Percentiles rank a stretch among this genome's conserved stretches.
Evolutionary conservation across 2,888 invertebrate species (phyloP).

Genomic region (Cantharis flavilabris): DNA sequence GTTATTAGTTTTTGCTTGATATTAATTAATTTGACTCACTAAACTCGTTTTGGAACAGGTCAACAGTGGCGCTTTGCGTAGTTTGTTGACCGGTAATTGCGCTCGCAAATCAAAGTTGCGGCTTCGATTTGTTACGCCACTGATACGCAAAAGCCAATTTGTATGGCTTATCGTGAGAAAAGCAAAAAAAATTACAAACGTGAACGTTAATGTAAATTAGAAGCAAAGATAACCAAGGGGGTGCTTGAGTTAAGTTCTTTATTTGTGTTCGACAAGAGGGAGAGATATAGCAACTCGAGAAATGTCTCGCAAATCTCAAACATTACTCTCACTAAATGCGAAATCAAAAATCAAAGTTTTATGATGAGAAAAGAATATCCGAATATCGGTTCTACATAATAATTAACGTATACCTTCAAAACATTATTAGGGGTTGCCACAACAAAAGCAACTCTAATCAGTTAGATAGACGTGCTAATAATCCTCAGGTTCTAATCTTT

Average conservation of each 20-base stretch:
- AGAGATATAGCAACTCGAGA: constrained; percentile 18
- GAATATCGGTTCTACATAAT: background rate
- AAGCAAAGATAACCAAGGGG: constrained; percentile 20
- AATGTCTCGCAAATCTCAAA: constrained; percentile 20
- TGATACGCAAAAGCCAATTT: constrained; percentile 3
- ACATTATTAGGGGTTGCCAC: background rate
- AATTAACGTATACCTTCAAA: background rate
- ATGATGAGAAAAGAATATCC: background rate
- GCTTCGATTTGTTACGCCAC: background rate
- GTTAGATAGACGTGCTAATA: constrained; percentile 6
- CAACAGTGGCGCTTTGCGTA: background rate
- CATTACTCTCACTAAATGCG: constrained; percentile 23
- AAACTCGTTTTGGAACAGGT: background rate
- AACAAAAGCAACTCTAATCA: background rate
- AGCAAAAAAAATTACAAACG: constrained; percentile 7
- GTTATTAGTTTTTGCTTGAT: background rate
- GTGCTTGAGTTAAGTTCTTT: constrained; percentile 23
- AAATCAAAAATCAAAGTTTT: constrained; percentile 21
- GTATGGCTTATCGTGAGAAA: constrained; percentile 10
- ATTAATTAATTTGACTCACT: background rate
- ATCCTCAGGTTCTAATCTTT: background rate
- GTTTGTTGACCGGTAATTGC: background rate
- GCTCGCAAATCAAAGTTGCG: background rate
- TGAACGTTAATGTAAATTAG: constrained; percentile 24
- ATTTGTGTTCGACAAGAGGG: constrained; percentile 15